phyloP scores from a whole-genome alignment of 2,888 invertebrate genomes.

The Agrotis exclamationis region DNA sequence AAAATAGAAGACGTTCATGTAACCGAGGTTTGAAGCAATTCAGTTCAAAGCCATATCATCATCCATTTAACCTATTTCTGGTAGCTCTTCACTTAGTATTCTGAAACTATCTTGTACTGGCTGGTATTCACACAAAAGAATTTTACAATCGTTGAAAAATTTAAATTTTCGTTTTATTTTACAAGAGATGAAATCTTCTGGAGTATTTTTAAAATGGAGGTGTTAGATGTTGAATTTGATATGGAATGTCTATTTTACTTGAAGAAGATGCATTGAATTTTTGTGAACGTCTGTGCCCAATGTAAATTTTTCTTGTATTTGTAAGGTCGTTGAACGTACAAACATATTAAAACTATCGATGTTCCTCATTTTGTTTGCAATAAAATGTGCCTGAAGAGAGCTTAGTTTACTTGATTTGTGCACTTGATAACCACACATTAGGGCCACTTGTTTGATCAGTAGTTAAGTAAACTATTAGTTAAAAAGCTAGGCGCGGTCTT shows the following conservation, averaged over 20 bases:
- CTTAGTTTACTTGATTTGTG: too few species aligned
- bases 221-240: slow-evolving; percentile 32
- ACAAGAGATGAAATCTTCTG: slow-evolving; percentile 41
- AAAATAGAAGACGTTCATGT: slow-evolving; percentile 31
- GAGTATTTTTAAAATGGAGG: slow-evolving; percentile 61
- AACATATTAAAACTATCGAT: too few species aligned
- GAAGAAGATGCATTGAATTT: not conserved
- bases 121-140: slow-evolving; percentile 61
- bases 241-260: slow-evolving; percentile 39
- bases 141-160: slow-evolving; percentile 67
- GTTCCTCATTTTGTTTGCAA: too few species aligned
- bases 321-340: not conserved
- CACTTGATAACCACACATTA: too few species aligned
- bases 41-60: slow-evolving; percentile 29
- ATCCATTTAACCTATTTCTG: slow-evolving; percentile 59
- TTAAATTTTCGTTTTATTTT: slow-evolving; percentile 67
- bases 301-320: too few species aligned
- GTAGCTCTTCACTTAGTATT: slow-evolving; percentile 58
- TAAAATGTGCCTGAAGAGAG: too few species aligned
- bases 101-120: slow-evolving; percentile 54
- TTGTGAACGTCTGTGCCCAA: not conserved
- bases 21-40: slow-evolving; percentile 30
- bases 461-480: too few species aligned
- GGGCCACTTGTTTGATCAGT: too few species aligned
- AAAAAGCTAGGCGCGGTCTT: too few species aligned